phyloP scores from a whole-genome alignment of 1,140 invertebrate genomes.

The Leptopilina boulardi region DNA sequence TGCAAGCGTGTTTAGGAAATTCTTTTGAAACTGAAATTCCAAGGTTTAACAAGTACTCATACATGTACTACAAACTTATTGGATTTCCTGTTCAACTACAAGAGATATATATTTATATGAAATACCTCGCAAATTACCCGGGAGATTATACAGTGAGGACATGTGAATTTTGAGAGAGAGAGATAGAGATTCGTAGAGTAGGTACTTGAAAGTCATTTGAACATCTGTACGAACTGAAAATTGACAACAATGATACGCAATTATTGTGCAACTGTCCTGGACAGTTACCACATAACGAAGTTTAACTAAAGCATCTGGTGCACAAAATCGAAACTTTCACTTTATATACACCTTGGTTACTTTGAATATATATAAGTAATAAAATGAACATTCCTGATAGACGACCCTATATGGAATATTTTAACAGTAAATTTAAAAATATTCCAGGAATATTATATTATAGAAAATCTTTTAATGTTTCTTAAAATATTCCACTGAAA shows the following conservation, averaged over 20 bases:
- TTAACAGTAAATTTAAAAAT: neutral
- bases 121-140: neutral
- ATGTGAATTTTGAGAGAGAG: neutral
- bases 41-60: neutral
- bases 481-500: no score
- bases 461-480: no score
- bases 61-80: neutral
- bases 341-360: neutral
- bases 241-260: slow-evolving; percentile 12
- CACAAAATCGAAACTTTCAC: slow-evolving; percentile 22
- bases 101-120: neutral
- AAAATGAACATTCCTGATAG: neutral
- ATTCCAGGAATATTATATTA: no score
- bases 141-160: neutral
- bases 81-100: neutral
- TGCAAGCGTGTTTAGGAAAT: neutral
- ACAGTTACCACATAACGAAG: slow-evolving; percentile 19
- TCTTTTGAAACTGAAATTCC: neutral
- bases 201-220: neutral
- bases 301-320: slow-evolving; percentile 28
- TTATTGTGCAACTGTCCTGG: slow-evolving; percentile 20
- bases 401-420: neutral
- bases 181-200: neutral
- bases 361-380: slow-evolving; percentile 2
- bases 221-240: slow-evolving; percentile 5